A percentile compares a stretch with the other conserved stretches of the same genome.
These are phyloP conservation scores for Drosophila kohkoa DNA, from an alignment of 1,140 invertebrate genomes.

Conservation along the genomic window DNA sequence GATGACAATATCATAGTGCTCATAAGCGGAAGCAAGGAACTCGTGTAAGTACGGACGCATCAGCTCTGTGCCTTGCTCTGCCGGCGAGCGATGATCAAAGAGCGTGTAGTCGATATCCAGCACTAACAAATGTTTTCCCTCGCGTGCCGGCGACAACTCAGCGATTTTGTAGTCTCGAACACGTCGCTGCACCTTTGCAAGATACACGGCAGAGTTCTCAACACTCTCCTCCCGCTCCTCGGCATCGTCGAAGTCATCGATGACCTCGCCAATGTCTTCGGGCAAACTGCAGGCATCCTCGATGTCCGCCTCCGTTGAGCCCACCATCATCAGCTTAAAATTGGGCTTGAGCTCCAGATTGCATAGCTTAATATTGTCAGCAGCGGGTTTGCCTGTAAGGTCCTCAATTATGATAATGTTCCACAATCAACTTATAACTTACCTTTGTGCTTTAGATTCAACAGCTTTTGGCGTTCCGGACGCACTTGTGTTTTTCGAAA, in stretches of 20 bases:
- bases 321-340: slow-evolving; percentile 98
- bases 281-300: slow-evolving; percentile 91
- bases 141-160: slow-evolving; percentile 92
- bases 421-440: not conserved
- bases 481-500: slow-evolving; percentile 84
- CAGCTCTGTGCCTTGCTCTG: slow-evolving; percentile 94
- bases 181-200: slow-evolving; percentile 92
- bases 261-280: slow-evolving; percentile 92
- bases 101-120: slow-evolving; percentile 99
- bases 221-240: slow-evolving; percentile 92
- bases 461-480: slow-evolving; percentile 95
- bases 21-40: slow-evolving; percentile 96
- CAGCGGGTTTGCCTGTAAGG: slow-evolving; percentile 91
- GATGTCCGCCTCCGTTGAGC: slow-evolving; percentile 96
- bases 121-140: slow-evolving; percentile 95
- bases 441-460: slow-evolving; percentile 97
- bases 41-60: slow-evolving; percentile 98
- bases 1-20: slow-evolving; percentile 94
- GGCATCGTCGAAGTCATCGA: slow-evolving; percentile 94
- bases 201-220: slow-evolving; percentile 86
- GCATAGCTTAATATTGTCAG: slow-evolving; percentile 90
- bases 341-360: slow-evolving; percentile 93
- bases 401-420: not conserved
- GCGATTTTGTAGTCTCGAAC: slow-evolving; percentile 95
- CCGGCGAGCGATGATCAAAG: slow-evolving; percentile 97